These are phyloP conservation scores for Busseola fusca DNA, from an alignment of 2,888 invertebrate genomes.

Conservation along the genomic window DNA sequence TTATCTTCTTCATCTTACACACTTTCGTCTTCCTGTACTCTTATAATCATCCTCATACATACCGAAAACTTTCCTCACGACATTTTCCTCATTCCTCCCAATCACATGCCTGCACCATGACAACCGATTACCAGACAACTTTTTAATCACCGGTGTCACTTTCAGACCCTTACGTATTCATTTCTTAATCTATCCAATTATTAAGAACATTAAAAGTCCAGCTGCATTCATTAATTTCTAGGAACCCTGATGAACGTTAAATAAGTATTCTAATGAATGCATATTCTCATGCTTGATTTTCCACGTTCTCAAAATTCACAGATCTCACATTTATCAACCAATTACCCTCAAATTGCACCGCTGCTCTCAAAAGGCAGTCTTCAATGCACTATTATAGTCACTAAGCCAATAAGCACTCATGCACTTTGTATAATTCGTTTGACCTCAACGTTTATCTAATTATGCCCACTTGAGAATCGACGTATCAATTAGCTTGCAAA, in stretches of 20 bases:
- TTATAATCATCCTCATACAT: no score
- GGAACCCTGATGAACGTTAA: not conserved
- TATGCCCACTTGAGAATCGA: constrained; percentile 70
- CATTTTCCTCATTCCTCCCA: no score
- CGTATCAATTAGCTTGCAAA: constrained; percentile 59
- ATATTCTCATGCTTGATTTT: not conserved
- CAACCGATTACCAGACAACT: not conserved
- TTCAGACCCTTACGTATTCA: not conserved
- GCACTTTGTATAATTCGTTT: constrained; percentile 71
- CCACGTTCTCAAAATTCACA: not conserved
- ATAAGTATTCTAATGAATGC: not conserved
- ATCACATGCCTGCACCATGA: no score
- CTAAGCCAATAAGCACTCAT: constrained; percentile 47
- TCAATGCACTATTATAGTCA: constrained; percentile 31
- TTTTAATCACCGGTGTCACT: not conserved
- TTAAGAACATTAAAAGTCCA: not conserved
- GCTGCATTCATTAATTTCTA: not conserved
- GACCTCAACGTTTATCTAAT: constrained; percentile 76
- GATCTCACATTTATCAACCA: constrained; percentile 16
- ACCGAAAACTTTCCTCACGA: no score
- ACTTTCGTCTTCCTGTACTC: not conserved
- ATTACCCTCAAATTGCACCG: constrained; percentile 16
- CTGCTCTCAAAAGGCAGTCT: constrained; percentile 17
- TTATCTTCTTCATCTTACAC: not conserved
- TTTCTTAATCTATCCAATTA: not conserved